These are phyloP conservation scores for Neomonachus schauinslandi DNA, from an alignment of 2,113 vertebrate genomes.

Conservation along the genomic window DNA sequence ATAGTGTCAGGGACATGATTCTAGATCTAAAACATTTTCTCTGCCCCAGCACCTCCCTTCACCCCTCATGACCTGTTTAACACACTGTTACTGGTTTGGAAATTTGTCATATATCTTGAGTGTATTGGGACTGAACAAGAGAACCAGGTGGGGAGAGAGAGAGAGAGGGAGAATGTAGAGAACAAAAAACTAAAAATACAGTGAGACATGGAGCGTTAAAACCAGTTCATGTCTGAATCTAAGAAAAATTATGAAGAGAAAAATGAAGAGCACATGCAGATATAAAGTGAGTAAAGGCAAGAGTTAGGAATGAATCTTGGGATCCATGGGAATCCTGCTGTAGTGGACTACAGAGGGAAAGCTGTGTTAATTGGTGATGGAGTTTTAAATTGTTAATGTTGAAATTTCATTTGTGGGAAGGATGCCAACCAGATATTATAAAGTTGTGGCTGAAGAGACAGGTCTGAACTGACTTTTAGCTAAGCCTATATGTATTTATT, in stretches of 20 bases:
- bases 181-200: slow-evolving; percentile 34
- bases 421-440: background rate
- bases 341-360: background rate
- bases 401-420: background rate
- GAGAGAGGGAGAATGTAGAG: background rate
- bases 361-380: background rate
- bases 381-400: background rate
- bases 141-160: background rate
- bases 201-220: background rate
- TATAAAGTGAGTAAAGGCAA: background rate
- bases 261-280: background rate
- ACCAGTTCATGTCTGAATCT: background rate
- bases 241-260: background rate
- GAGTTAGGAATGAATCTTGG: background rate
- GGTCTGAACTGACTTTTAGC: background rate
- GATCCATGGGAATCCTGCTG: background rate
- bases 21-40: background rate
- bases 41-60: background rate
- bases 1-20: background rate
- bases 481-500: background rate
- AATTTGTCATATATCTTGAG: background rate
- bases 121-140: background rate
- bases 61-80: background rate
- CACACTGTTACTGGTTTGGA: background rate
- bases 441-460: background rate